Percentiles rank a stretch among this genome's conserved stretches.
Evolutionary conservation across 2,888 invertebrate species (phyloP).

Genomic region (Busseola fusca): DNA sequence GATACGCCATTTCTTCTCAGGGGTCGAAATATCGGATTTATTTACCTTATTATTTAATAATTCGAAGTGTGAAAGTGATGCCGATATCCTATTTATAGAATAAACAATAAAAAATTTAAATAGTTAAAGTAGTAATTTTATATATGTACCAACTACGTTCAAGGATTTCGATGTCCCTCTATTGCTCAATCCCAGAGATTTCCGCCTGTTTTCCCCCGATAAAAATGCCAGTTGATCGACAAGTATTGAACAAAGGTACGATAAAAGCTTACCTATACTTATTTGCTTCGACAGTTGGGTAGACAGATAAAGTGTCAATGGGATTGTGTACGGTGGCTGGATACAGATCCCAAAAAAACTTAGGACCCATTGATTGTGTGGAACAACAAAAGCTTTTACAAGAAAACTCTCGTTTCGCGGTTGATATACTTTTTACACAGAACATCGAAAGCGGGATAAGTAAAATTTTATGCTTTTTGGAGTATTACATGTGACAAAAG

Average conservation of each 20-base stretch:
- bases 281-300: constrained; percentile 54
- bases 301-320: constrained; percentile 61
- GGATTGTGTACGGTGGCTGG: constrained; percentile 54
- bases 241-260: constrained; percentile 43
- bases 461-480: background rate
- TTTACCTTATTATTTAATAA: background rate
- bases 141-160: background rate
- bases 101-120: background rate
- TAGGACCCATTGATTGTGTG: constrained; percentile 42
- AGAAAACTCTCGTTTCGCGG: constrained; percentile 31
- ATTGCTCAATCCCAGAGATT: constrained; percentile 7
- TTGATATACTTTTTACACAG: constrained; percentile 31
- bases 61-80: background rate
- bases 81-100: background rate
- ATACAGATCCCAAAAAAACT: constrained; percentile 46
- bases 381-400: constrained; percentile 48
- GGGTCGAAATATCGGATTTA: background rate
- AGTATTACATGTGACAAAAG: background rate
- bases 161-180: constrained; percentile 22
- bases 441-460: background rate
- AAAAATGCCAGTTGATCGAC: constrained; percentile 49
- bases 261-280: constrained; percentile 56
- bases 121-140: background rate
- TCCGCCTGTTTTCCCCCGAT: constrained; percentile 35
- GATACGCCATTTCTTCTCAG: background rate